Conservation (phyloP, 2,797 vertebrate species). For the Podarcis lilfordi region DNA sequence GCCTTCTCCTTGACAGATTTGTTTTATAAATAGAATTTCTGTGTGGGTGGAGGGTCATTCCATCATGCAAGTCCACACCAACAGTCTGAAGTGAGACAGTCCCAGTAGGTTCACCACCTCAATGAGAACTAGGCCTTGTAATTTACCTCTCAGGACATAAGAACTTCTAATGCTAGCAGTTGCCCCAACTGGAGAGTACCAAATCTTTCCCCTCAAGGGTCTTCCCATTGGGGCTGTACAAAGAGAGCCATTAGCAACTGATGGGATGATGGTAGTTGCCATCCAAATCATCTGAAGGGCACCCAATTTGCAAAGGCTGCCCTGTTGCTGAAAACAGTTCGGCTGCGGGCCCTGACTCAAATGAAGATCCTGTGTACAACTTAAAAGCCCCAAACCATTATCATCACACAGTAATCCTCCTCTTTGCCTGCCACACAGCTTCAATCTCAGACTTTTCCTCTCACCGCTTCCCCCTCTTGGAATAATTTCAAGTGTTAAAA, state of each 20-base stretch:
- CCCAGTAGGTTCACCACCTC: background rate
- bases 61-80: background rate
- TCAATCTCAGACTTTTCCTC: background rate
- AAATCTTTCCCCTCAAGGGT: background rate
- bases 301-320: background rate
- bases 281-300: background rate
- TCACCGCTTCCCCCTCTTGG: background rate
- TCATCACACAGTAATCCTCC: background rate
- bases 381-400: background rate
- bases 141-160: background rate
- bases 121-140: background rate
- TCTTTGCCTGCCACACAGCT: background rate
- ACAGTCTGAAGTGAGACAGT: background rate
- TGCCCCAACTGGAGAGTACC: too few relatives aligned
- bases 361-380: background rate
- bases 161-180: background rate
- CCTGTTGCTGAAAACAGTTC: background rate
- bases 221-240: background rate
- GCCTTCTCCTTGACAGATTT: background rate
- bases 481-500: conserved; percentile 8
- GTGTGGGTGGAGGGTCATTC: background rate
- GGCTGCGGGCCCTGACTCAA: background rate
- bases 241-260: background rate
- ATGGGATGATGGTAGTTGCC: background rate
- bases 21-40: background rate